Evolutionary conservation across 2,888 invertebrate genomes (phyloP).

Genomic region (Phengaris arion): DNA sequence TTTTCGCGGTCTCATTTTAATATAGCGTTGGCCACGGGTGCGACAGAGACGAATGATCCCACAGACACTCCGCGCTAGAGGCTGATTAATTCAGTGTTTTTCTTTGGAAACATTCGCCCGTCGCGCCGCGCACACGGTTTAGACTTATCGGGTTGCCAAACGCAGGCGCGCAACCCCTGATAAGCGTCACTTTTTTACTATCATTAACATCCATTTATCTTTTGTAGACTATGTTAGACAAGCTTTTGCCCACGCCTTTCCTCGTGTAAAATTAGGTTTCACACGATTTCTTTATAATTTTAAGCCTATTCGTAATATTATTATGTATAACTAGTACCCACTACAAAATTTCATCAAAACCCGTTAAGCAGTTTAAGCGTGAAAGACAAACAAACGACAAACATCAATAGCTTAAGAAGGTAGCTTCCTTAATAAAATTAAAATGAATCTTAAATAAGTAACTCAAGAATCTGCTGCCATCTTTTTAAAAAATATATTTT

Average conservation of each 20-base stretch:
- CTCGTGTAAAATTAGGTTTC: no score
- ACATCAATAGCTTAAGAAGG: neutral
- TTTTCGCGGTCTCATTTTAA: slow-evolving; percentile 57
- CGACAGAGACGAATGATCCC: slow-evolving; percentile 65
- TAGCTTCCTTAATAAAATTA: neutral
- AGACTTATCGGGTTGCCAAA: slow-evolving; percentile 49
- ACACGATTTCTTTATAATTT: no score
- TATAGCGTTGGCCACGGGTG: slow-evolving; percentile 49
- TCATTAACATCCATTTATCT: slow-evolving; percentile 27
- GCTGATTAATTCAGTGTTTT: slow-evolving; percentile 75
- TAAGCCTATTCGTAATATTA: no score
- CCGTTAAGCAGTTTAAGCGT: no score
- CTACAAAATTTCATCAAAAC: no score
- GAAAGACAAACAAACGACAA: neutral
- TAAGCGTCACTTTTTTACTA: slow-evolving; percentile 25
- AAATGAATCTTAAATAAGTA: neutral
- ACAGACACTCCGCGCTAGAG: slow-evolving; percentile 63
- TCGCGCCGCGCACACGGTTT: slow-evolving; percentile 62
- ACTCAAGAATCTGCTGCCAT: neutral
- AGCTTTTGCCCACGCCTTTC: neutral
- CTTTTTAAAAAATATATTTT: neutral
- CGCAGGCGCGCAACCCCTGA: slow-evolving; percentile 26
- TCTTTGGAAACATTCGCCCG: slow-evolving; percentile 64
- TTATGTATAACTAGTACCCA: no score
- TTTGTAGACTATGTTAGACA: neutral